Conservation (phyloP, 2,888 invertebrate species). For the Tiliacea citrago region DNA sequence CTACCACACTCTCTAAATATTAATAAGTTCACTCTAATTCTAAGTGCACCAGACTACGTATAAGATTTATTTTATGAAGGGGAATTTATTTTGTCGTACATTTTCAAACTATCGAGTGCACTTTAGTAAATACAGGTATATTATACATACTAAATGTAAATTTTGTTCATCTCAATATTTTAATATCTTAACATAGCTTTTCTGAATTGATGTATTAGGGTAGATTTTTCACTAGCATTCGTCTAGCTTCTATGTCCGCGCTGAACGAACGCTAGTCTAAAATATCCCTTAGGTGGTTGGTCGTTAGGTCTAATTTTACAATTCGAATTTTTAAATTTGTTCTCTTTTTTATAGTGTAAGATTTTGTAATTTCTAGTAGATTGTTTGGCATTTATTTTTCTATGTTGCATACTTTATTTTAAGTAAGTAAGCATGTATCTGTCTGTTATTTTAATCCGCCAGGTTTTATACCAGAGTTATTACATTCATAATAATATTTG, state of each 20-base stretch:
- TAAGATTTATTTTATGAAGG: conserved; percentile 63
- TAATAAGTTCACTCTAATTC: conserved; percentile 52
- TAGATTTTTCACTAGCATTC: conserved; percentile 17
- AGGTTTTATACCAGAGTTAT: conserved; percentile 44
- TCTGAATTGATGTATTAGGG: conserved; percentile 52
- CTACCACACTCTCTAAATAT: conserved; percentile 96
- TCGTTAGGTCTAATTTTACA: conserved; percentile 60
- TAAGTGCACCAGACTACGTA: conserved; percentile 81
- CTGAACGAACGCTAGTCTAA: conserved; percentile 22
- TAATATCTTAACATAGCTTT: conserved; percentile 50
- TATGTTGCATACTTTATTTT: conserved; percentile 62
- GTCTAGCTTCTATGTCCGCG: neutral
- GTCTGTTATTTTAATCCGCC: conserved; percentile 45
- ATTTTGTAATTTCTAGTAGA: conserved; percentile 64
- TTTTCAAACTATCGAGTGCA: conserved; percentile 60
- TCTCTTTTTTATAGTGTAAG: conserved; percentile 59
- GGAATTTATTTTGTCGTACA: conserved; percentile 62
- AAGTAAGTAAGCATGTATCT: conserved; percentile 38
- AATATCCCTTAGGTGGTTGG: conserved; percentile 60
- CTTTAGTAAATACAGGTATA: conserved; percentile 64
- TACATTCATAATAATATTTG: conserved; percentile 53
- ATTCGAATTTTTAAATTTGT: conserved; percentile 53
- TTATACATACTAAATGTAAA: conserved; percentile 42
- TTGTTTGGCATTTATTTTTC: conserved; percentile 73
- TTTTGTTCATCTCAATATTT: conserved; percentile 59